Conservation (phyloP, 2,888 invertebrate genomes). For the Halictus ligatus region DNA sequence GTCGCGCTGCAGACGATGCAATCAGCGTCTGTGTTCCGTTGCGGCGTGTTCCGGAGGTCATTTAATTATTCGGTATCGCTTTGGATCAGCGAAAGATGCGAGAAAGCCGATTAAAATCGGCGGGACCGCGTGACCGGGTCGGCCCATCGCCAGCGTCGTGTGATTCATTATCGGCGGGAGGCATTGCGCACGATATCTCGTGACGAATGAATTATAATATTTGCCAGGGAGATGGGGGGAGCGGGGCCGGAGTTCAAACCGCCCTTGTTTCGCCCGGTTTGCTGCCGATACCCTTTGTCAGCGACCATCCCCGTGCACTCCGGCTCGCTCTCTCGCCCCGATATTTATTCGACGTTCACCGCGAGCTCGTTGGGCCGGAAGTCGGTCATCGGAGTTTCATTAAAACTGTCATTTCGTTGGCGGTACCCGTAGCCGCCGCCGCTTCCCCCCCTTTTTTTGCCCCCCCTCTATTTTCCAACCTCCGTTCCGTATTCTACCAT, state of each 20-base stretch:
- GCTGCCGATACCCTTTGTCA: constrained; percentile 41
- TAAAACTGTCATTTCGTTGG: constrained; percentile 60
- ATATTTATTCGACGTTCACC: constrained; percentile 62
- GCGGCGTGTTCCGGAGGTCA: not conserved
- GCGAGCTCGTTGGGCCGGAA: constrained; percentile 61
- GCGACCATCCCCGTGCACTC: not conserved
- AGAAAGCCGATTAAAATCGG: constrained; percentile 23
- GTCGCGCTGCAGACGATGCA: not conserved
- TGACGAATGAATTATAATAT: constrained; percentile 66
- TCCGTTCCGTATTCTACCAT: not conserved
- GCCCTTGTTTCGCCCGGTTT: constrained; percentile 24
- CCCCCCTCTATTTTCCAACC: not conserved
- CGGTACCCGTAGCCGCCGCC: not conserved
- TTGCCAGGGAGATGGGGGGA: constrained; percentile 8
- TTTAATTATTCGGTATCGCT: constrained; percentile 16
- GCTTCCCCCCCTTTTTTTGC: not conserved
- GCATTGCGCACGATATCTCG: constrained; percentile 33
- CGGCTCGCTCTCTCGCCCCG: constrained; percentile 8
- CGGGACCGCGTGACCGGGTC: not conserved
- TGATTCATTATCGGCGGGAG: constrained; percentile 38
- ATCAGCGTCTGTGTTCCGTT: not conserved
- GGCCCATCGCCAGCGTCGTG: not conserved
- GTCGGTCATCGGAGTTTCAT: constrained; percentile 64
- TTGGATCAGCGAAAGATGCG: constrained; percentile 5
- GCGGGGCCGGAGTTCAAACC: not conserved